These are phyloP conservation scores for Helleia helle DNA, from an alignment of 2,888 invertebrate species.

Conservation along the genomic window DNA sequence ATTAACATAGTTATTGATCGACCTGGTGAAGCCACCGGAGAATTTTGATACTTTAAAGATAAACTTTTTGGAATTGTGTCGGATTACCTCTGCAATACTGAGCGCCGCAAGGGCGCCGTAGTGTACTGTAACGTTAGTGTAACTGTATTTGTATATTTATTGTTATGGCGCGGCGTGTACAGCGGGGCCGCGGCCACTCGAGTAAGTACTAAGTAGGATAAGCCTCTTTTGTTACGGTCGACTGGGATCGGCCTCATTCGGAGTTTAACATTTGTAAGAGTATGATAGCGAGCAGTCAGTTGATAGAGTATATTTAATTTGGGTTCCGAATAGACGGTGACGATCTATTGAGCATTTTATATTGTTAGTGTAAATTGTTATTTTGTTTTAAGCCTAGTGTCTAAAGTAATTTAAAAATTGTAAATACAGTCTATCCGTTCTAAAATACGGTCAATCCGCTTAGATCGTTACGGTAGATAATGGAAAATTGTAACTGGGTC, in stretches of 20 bases:
- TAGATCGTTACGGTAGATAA: slow-evolving; percentile 64
- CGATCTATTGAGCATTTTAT: slow-evolving; percentile 71
- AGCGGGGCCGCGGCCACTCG: slow-evolving; percentile 44
- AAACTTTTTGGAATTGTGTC: slow-evolving; percentile 49
- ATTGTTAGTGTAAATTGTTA: slow-evolving; percentile 73
- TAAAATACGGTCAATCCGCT: slow-evolving; percentile 59
- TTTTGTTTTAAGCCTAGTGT: slow-evolving; percentile 71
- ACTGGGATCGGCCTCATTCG: slow-evolving; percentile 66
- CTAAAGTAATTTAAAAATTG: slow-evolving; percentile 68
- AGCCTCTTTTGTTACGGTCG: slow-evolving; percentile 71
- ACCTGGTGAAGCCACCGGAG: slow-evolving; percentile 34
- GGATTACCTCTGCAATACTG: slow-evolving; percentile 55
- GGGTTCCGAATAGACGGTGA: slow-evolving; percentile 61
- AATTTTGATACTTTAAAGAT: slow-evolving; percentile 27
- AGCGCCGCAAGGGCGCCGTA: slow-evolving; percentile 35
- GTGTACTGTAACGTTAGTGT: slow-evolving; percentile 38
- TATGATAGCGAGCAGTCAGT: slow-evolving; percentile 54
- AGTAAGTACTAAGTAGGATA: slow-evolving; percentile 64
- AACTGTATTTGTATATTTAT: slow-evolving; percentile 36
- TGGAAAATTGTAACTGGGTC: slow-evolving; percentile 61
- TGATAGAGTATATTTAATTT: slow-evolving; percentile 63
- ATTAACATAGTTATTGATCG: slow-evolving; percentile 48
- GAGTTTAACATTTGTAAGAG: slow-evolving; percentile 65
- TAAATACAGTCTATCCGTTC: slow-evolving; percentile 65
- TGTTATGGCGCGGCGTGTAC: slow-evolving; percentile 34